phyloP scores from a whole-genome alignment of 2,797 vertebrate species.

The Steatocranus sp. region DNA sequence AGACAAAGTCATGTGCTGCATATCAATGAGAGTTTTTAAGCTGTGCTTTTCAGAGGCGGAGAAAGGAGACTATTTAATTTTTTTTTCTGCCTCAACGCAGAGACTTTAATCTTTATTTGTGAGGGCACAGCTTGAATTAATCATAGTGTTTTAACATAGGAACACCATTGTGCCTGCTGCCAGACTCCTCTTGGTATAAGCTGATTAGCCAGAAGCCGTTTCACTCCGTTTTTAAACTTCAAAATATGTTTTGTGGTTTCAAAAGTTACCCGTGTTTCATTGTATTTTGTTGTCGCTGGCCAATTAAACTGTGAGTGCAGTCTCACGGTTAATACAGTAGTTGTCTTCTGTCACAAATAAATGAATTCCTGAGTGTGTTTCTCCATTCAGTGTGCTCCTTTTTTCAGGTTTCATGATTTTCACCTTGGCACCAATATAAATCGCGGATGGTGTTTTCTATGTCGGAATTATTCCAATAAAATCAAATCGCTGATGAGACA shows the following conservation, averaged over 20 bases:
- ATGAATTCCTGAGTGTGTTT: neutral
- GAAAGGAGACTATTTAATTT: constrained; percentile 27
- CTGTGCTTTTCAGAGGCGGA: constrained; percentile 35
- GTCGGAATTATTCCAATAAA: accelerated
- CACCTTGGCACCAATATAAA: neutral
- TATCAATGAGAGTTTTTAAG: constrained; percentile 55
- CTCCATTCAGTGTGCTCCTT: neutral
- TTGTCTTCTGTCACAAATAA: neutral
- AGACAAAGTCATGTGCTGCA: constrained; percentile 53
- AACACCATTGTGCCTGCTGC: constrained; percentile 43
- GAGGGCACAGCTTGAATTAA: constrained; percentile 63
- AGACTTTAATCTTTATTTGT: constrained; percentile 40
- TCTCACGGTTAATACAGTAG: neutral
- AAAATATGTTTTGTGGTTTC: constrained; percentile 9
- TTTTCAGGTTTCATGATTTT: neutral
- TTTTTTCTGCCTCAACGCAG: constrained; percentile 2
- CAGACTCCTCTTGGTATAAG: constrained; percentile 47
- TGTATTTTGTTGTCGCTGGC: neutral
- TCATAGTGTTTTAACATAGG: constrained; percentile 54
- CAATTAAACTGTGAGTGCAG: neutral
- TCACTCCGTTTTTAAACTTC: constrained; percentile 14
- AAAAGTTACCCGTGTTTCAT: neutral
- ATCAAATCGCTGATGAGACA: neutral
- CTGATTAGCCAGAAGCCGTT: constrained; percentile 54
- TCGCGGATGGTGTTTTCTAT: neutral